phyloP scores from a whole-genome alignment of 2,797 vertebrate genomes.

The Capromys pilorides region DNA sequence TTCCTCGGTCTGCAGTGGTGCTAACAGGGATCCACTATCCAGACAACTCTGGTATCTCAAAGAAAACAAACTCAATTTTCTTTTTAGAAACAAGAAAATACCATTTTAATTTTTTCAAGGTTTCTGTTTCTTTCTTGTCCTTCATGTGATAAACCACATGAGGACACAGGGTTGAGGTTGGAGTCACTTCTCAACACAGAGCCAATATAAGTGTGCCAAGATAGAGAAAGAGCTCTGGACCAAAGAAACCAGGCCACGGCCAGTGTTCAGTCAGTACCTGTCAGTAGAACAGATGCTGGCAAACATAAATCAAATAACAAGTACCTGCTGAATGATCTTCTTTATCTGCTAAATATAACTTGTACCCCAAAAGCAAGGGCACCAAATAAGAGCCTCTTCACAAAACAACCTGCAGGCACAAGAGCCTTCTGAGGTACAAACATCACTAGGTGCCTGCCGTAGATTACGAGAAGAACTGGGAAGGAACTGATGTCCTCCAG shows the following conservation, averaged over 20 bases:
- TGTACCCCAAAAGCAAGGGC: not conserved
- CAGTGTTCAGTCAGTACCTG: not conserved
- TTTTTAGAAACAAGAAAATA: constrained; percentile 22
- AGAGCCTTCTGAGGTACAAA: not conserved
- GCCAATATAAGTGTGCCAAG: not conserved
- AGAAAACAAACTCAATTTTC: not conserved
- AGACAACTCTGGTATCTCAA: not conserved
- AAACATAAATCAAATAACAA: not conserved
- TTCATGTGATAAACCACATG: not conserved
- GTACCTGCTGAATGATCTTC: not conserved
- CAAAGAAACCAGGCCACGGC: not conserved
- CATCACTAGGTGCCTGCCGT: not conserved
- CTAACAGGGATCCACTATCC: not conserved
- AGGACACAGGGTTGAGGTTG: not conserved
- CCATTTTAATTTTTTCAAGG: not conserved
- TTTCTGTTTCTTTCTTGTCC: not conserved
- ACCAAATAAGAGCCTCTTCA: not conserved
- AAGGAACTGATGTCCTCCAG: not conserved
- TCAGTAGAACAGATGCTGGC: not conserved
- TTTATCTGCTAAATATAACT: not conserved
- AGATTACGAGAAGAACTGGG: not conserved
- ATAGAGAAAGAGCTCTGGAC: not conserved
- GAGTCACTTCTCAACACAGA: not conserved
- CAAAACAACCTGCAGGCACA: not conserved
- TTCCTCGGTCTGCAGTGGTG: not conserved